Evolutionary conservation across 1,140 invertebrate genomes (phyloP).

Genomic region (Aphis gossypii): DNA sequence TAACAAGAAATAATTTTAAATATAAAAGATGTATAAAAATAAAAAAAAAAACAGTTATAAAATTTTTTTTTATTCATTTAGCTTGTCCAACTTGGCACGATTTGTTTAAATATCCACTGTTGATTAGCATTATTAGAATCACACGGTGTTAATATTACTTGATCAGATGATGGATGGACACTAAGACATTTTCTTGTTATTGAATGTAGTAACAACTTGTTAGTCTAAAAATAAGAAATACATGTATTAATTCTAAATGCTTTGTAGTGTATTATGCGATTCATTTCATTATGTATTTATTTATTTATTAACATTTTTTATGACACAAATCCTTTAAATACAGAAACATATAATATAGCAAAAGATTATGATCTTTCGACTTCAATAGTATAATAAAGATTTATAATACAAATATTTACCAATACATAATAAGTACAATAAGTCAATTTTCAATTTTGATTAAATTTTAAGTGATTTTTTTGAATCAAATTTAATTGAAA

Average conservation of each 20-base stretch:
- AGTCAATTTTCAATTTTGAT: no score
- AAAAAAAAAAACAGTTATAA: conserved; percentile 21
- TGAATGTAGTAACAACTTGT: conserved; percentile 79
- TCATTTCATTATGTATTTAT: no score
- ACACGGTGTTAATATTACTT: conserved; percentile 79
- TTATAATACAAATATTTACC: no score
- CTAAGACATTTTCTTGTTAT: conserved; percentile 85
- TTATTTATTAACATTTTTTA: no score
- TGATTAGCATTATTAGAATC: conserved; percentile 86
- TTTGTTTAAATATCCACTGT: conserved; percentile 84
- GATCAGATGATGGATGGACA: conserved; percentile 81
- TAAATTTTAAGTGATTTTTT: no score
- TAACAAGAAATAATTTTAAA: neutral
- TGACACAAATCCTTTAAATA: no score
- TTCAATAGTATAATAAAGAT: no score
- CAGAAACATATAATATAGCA: no score
- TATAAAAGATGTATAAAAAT: conserved; percentile 33
- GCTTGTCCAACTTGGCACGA: conserved; percentile 73
- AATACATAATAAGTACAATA: no score
- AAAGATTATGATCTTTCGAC: no score
- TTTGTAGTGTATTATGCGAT: neutral
- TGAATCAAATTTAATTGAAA: no score
- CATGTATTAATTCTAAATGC: neutral
- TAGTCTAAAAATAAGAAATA: conserved; percentile 66
- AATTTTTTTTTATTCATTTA: conserved; percentile 14